Evolutionary conservation across 2,113 vertebrate genomes (phyloP).

Genomic region (Platysternon megacephalum): DNA sequence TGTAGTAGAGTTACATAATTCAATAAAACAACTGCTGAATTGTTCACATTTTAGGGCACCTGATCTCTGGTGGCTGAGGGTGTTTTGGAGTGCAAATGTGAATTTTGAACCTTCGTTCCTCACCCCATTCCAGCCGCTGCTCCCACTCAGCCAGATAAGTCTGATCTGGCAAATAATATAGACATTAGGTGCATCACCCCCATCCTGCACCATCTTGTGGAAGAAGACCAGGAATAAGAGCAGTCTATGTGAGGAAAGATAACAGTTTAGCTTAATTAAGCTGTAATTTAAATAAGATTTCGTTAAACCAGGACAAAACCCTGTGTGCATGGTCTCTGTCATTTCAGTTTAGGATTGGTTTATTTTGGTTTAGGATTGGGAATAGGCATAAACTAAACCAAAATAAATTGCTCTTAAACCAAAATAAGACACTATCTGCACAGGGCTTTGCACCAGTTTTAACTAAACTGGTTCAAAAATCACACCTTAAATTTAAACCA

Average conservation of each 20-base stretch:
- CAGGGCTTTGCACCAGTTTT: not conserved
- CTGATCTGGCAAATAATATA: not conserved
- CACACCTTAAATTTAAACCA: not conserved
- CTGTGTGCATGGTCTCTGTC: not conserved
- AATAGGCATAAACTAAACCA: not conserved
- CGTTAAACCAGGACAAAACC: not conserved
- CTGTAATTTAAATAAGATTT: not conserved
- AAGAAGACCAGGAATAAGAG: not conserved
- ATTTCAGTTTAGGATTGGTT: not conserved
- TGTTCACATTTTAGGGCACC: not conserved
- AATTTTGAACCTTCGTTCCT: not conserved
- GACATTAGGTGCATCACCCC: not conserved
- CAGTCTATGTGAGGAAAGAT: not conserved
- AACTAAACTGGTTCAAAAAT: not conserved
- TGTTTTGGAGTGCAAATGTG: not conserved
- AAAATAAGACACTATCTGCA: not conserved
- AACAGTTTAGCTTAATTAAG: not conserved
- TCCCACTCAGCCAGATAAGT: not conserved
- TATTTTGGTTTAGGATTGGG: not conserved
- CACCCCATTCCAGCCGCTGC: not conserved
- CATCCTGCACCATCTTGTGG: not conserved
- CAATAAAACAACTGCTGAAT: not conserved
- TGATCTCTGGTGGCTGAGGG: not conserved
- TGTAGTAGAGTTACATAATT: not conserved
- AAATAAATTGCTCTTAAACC: not conserved